These are phyloP conservation scores for Ochropacha duplaris DNA, from an alignment of 2,888 invertebrate species.

Conservation along the genomic window DNA sequence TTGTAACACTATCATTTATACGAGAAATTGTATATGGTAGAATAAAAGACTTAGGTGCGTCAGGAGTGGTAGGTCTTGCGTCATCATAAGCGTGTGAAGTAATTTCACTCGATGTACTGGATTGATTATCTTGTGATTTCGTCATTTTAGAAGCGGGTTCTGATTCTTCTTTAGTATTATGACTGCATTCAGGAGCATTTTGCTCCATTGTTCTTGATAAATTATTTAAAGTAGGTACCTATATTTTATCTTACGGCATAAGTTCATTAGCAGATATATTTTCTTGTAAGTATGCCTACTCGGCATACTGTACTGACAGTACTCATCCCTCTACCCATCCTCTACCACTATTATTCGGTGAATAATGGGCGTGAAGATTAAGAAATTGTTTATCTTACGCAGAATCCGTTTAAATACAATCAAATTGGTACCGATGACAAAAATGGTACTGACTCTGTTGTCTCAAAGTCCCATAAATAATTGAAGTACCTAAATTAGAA, in stretches of 20 bases:
- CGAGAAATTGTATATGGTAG: background rate
- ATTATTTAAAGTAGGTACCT: background rate
- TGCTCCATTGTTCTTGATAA: slow-evolving; percentile 28
- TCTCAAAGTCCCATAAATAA: background rate
- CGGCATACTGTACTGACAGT: background rate
- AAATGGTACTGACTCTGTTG: background rate
- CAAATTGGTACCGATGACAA: no score
- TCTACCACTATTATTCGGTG: no score
- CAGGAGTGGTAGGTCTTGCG: slow-evolving; percentile 2
- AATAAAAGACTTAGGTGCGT: slow-evolving; percentile 16
- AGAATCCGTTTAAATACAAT: no score
- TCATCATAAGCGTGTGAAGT: background rate
- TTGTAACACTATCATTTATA: slow-evolving; percentile 4
- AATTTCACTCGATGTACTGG: slow-evolving; percentile 1
- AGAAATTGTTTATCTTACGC: no score
- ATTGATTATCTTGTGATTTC: slow-evolving; percentile 11
- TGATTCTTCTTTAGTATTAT: slow-evolving; percentile 14
- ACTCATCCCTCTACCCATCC: background rate
- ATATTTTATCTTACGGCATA: no score
- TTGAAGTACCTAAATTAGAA: no score
- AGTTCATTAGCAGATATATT: background rate
- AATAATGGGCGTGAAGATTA: no score
- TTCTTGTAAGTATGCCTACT: background rate
- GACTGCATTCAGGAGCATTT: slow-evolving; percentile 30
- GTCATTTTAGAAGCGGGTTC: background rate